These are phyloP conservation scores for Drosophila pachea DNA, from an alignment of 1,140 invertebrate species.

Conservation along the genomic window DNA sequence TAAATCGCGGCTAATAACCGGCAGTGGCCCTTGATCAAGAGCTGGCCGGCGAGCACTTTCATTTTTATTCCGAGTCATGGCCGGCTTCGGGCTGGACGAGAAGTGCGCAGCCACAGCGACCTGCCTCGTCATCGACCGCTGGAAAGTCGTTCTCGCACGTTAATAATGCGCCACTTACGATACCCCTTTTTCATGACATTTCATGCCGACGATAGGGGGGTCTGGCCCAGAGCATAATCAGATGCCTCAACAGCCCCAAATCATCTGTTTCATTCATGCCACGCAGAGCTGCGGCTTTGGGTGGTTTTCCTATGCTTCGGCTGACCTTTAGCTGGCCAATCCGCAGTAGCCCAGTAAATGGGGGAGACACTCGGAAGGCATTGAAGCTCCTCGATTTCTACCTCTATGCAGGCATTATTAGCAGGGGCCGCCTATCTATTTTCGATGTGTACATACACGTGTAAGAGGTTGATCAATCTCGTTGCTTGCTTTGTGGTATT, in stretches of 20 bases:
- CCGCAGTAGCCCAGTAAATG: no score
- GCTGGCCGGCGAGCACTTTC: slow-evolving; percentile 51
- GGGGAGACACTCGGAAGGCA: not conserved
- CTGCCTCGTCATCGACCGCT: slow-evolving; percentile 52
- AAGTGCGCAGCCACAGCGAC: slow-evolving; percentile 15
- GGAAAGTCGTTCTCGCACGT: slow-evolving; percentile 73
- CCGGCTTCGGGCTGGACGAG: slow-evolving; percentile 29
- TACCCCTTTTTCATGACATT: not conserved
- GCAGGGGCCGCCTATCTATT: not conserved
- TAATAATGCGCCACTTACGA: no score
- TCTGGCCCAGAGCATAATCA: no score
- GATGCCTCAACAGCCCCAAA: no score
- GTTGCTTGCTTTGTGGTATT: slow-evolving; percentile 27
- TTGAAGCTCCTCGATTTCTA: not conserved
- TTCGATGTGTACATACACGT: not conserved
- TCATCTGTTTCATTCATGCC: no score
- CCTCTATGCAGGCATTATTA: not conserved
- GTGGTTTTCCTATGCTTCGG: no score
- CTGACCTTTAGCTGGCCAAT: no score
- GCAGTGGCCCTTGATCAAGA: slow-evolving; percentile 49
- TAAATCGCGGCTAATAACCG: slow-evolving; percentile 63
- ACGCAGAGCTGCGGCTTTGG: no score
- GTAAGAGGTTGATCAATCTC: slow-evolving; percentile 41
- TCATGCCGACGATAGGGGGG: no score
- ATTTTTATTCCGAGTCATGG: slow-evolving; percentile 64